Conservation (phyloP, 1,140 invertebrate species). For the Hirudo medicinalis region DNA sequence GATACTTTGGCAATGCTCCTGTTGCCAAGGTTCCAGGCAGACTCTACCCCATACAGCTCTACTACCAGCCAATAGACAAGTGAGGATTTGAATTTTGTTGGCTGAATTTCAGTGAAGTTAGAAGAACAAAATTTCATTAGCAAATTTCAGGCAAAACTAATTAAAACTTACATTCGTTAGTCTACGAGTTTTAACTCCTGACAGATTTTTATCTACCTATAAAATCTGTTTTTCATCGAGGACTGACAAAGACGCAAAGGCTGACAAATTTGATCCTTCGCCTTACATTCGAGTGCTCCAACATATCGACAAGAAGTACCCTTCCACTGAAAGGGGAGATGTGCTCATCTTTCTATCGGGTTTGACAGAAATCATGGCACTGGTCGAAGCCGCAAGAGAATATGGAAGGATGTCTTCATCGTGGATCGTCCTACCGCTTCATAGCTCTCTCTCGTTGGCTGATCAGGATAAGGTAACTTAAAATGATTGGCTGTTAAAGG, state of each 20-base stretch:
- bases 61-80: constrained; percentile 53
- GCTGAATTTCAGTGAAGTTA: too few relatives aligned
- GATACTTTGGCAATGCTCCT: constrained; percentile 27
- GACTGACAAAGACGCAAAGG: constrained; percentile 40
- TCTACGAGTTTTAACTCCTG: too few relatives aligned
- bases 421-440: constrained; percentile 90
- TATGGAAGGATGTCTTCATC: constrained; percentile 65
- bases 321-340: constrained; percentile 56
- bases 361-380: constrained; percentile 78
- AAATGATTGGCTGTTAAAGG: not conserved
- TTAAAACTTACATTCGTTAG: too few relatives aligned
- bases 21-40: constrained; percentile 67
- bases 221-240: not conserved
- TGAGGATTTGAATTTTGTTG: constrained; percentile 13
- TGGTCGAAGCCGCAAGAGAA: constrained; percentile 71
- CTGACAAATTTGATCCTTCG: constrained; percentile 65
- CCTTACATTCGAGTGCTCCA: constrained; percentile 85
- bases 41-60: constrained; percentile 75
- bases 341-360: constrained; percentile 91
- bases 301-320: constrained; percentile 66
- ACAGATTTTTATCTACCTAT: not conserved
- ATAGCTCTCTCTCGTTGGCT: constrained; percentile 76
- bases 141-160: too few relatives aligned
- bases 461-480: constrained; percentile 80
- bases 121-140: too few relatives aligned